Evolutionary conservation across 1,140 invertebrate genomes (phyloP).

Genomic region (Eufriesea mexicana): DNA sequence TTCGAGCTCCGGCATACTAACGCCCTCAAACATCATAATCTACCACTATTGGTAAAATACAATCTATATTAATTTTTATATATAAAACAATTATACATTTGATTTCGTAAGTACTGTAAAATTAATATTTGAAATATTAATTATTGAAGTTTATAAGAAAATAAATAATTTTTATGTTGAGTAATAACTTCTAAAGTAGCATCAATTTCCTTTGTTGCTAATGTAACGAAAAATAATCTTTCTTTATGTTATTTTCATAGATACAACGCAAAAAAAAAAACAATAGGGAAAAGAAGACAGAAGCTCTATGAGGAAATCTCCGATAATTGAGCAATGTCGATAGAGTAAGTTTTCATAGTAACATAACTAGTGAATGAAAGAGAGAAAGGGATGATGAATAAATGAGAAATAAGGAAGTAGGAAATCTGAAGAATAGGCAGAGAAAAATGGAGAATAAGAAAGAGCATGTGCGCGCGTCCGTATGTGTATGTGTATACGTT

Average conservation of each 20-base stretch:
- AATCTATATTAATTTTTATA: constrained; percentile 55
- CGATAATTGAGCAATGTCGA: constrained; percentile 71
- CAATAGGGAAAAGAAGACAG: constrained; percentile 51
- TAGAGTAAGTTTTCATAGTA: constrained; percentile 71
- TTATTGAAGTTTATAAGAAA: too few relatives aligned
- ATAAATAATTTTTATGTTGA: too few relatives aligned
- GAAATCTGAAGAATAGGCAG: constrained; percentile 8
- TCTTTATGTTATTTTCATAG: neutral
- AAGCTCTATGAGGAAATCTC: constrained; percentile 55
- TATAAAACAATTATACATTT: neutral
- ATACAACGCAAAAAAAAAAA: constrained; percentile 39
- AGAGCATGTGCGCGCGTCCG: neutral
- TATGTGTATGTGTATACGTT: neutral
- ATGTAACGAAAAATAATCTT: neutral
- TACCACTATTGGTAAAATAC: constrained; percentile 58
- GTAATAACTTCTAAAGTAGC: too few relatives aligned
- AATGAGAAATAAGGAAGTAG: constrained; percentile 7
- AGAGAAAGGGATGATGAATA: neutral
- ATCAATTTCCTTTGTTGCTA: neutral
- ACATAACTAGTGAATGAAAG: constrained; percentile 48
- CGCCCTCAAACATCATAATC: constrained; percentile 40
- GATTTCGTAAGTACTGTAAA: neutral
- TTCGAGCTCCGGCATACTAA: constrained; percentile 82
- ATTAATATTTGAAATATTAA: neutral
- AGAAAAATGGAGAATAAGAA: constrained; percentile 30